Evolutionary conservation across 1,140 invertebrate species (phyloP), one percentile per base, ranked within the genome.

Genomic region (Cephus cinctus): DNA sequence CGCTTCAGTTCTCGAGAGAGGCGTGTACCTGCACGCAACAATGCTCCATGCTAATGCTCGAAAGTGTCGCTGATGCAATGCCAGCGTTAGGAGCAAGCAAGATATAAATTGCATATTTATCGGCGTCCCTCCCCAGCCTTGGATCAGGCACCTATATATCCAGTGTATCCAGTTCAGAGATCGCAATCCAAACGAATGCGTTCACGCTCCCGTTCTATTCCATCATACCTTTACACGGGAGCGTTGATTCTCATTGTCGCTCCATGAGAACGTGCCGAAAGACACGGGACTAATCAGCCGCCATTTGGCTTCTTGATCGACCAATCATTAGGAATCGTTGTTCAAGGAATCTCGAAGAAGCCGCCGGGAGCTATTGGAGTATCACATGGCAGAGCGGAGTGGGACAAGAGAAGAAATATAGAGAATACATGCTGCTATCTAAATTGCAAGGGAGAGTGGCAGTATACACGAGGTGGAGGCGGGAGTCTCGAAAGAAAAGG

Each of bases 31-130:
- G 50, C 45, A 44, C 45, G 51, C 59, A 57, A 69, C 66, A 67
- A 69, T 69, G 46, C 49, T 53, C 52, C 59, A 68, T 58, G 52
- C 56, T 56, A 60, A 60, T 58, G 50, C 49, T 63, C 54, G 61
- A 66, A 68, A 68, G 63, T 62, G 55, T 63, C 55, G 53, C 57
- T 60, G 56, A 50, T 52, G 58, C 59, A 65, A 68, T 67, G 55
- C 47, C 32, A 35, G 51, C 57, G 55, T 43, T 27, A 27, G 6
- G 6, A 22, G 34, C 44, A 43, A 61, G 54, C 58, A 58, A 61
- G 58, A 64, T 61, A 65, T 68, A 64, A 65, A 65, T 60, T 60
- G 57, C 54, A 54, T 64, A 68, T 60, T 68, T 66, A 64, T 63
- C 58, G 55, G 52, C 50, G 42, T 52, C 22, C 25, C 45, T 36